These are phyloP conservation scores for Odontothrips loti DNA, from an alignment of 2,888 invertebrate genomes.

Conservation along the genomic window DNA sequence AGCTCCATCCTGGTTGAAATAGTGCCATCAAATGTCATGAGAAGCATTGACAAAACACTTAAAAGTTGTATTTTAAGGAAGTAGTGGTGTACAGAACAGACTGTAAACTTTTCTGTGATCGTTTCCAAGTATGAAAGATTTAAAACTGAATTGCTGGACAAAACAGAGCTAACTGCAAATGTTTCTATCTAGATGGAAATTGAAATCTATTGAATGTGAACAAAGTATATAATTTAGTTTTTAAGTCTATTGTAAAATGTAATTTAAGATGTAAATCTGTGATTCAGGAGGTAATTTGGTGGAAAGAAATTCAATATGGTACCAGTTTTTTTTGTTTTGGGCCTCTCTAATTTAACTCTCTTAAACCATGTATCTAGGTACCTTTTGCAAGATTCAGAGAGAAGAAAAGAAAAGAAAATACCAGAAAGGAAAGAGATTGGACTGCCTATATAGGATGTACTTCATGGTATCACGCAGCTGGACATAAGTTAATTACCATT, in stretches of 20 bases:
- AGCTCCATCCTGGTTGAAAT: slow-evolving; percentile 18
- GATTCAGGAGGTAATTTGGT: background rate
- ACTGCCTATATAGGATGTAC: too few species aligned
- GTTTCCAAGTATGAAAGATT: background rate
- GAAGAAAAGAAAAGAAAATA: too few species aligned
- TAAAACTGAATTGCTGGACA: background rate
- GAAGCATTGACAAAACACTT: slow-evolving; percentile 4
- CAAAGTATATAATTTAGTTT: background rate
- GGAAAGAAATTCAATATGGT: too few species aligned
- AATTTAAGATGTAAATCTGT: background rate
- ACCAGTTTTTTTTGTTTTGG: too few species aligned
- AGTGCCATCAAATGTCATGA: slow-evolving; percentile 20
- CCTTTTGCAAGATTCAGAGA: too few species aligned
- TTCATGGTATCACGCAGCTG: too few species aligned
- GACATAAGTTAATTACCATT: too few species aligned
- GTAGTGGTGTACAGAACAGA: background rate
- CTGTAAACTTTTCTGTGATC: background rate
- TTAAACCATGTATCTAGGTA: too few species aligned
- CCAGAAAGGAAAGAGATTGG: too few species aligned
- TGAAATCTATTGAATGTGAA: background rate
- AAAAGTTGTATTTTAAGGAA: slow-evolving; percentile 17
- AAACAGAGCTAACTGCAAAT: background rate
- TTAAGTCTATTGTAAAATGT: background rate
- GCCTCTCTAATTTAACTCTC: too few species aligned
- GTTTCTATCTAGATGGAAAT: background rate